A percentile compares a stretch with the other conserved stretches of the same genome.
Conservation (phyloP, 1,140 invertebrate species). For the Oedothorax gibbosus region DNA sequence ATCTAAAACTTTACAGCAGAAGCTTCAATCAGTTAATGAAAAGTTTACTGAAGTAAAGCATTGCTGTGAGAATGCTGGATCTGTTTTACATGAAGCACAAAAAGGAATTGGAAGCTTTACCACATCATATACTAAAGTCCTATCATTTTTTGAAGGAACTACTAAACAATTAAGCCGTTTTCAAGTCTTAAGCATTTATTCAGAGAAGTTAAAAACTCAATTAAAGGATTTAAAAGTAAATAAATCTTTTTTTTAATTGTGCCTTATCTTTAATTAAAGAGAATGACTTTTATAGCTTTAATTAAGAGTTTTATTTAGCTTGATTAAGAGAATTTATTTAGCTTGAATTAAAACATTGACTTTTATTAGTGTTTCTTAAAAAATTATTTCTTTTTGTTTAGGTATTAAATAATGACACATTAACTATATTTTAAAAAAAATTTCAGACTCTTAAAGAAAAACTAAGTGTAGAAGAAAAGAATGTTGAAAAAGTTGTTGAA, state of each 20-base stretch:
- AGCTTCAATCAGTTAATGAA: constrained; percentile 85
- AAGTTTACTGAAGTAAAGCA: constrained; percentile 84
- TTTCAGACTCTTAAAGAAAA: constrained; percentile 46
- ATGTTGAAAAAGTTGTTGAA: constrained; percentile 23
- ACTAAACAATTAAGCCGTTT: constrained; percentile 83
- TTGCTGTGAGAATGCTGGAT: constrained; percentile 82
- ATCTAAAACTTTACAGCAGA: constrained; percentile 84
- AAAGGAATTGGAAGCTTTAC: constrained; percentile 86
- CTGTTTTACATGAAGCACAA: constrained; percentile 81
- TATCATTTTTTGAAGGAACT: constrained; percentile 92
- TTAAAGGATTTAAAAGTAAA: constrained; percentile 90
- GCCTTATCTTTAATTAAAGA: no score
- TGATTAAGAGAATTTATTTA: no score
- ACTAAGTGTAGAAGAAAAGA: constrained; percentile 23
- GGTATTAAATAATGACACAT: constrained; percentile 1
- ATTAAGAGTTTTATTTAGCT: no score
- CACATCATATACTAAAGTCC: constrained; percentile 89
- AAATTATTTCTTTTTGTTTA: no score
- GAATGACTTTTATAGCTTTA: no score
- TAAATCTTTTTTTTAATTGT: no score
- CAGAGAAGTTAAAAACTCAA: constrained; percentile 88
- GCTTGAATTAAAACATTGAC: no score
- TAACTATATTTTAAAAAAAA: neutral
- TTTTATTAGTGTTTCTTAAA: no score
- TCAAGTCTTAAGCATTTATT: constrained; percentile 85